Base-by-base conservation (phyloP, 1,140 invertebrate genomes). In the Drosophila ogumai region DNA sequence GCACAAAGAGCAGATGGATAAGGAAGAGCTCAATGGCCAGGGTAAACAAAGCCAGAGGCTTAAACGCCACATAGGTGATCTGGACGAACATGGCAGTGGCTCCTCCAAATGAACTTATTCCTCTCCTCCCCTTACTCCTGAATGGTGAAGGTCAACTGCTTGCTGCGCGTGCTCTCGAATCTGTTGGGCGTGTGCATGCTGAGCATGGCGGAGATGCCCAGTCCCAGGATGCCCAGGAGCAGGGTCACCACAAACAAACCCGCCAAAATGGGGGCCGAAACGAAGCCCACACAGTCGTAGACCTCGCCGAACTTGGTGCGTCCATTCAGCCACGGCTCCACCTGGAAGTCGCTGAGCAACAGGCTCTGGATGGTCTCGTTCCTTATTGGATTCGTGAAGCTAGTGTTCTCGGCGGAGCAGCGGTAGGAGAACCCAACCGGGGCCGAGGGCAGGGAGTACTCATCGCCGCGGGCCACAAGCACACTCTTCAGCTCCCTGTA, bases 121-220 rank as follows among this genome's bases (percentile, higher is more conserved):
- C 34, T 7, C 9, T 44, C 17, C 7, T 25, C 12, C 19, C 10
- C 46, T 22, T 95, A 97, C 85, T 98, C 97, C 61, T 94, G 93
- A 43, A 95, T 94, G 59, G 95, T 96, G 65, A 99, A 96, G 7
- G 96, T 96, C 50, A 99, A 95, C 56, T 97, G 96, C 93, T 99
- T 99, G 79, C 97, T 97, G 93, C 99, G 99, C 32, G 97, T 97
- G 94, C 99, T 99, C 94, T 99, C 99, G 94, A 99, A 99, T 90
- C 97, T 94, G 93, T 99, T 99, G 95, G 98, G 99, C n/a, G 98
- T 99, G 85, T 97, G 97, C 77, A 99, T 98, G 87, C 97, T 96
- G 91, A 98, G 94, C 49, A 99, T 96, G 96, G 99, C 98, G 2
- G 94, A 94, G 9, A 99, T 93, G 3, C 97, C 99, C 91, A 96